phyloP scores from a whole-genome alignment of 2,888 invertebrate species.

The Trichogramma evanescens region DNA sequence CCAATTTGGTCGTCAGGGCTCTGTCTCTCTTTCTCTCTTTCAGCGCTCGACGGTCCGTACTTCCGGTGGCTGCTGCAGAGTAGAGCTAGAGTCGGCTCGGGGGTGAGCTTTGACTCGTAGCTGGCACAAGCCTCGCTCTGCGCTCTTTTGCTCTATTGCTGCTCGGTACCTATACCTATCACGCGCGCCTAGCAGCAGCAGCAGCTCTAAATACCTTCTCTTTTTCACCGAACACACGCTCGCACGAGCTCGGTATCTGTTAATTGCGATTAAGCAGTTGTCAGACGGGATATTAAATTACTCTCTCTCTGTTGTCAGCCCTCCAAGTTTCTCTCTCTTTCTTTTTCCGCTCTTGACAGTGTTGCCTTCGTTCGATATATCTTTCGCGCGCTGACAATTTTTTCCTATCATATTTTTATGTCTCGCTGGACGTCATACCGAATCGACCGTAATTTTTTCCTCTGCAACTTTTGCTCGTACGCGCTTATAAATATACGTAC shows the following conservation, averaged over 20 bases:
- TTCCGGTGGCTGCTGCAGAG: neutral
- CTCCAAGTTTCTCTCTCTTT: neutral
- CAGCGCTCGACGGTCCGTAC: constrained; percentile 3
- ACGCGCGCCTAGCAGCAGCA: neutral
- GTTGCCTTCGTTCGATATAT: too few relatives aligned
- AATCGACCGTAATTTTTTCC: too few relatives aligned
- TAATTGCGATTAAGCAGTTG: constrained; percentile 39
- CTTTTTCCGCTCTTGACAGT: neutral
- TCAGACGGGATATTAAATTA: constrained; percentile 36
- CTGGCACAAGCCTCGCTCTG: neutral
- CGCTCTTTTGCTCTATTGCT: constrained; percentile 11
- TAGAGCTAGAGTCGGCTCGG: neutral
- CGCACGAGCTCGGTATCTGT: constrained; percentile 30
- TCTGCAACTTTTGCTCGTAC: too few relatives aligned
- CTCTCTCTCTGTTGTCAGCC: constrained; percentile 20
- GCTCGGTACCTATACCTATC: constrained; percentile 15
- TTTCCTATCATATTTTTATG: too few relatives aligned
- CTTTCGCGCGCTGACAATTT: too few relatives aligned
- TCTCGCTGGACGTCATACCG: too few relatives aligned
- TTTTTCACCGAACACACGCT: constrained; percentile 22
- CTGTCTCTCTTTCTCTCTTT: constrained; percentile 5
- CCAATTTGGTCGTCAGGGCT: neutral
- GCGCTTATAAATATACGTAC: too few relatives aligned
- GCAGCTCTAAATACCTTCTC: constrained; percentile 22
- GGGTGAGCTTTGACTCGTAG: constrained; percentile 1